Conservation (phyloP, 1,140 invertebrate genomes). For the Diabrotica virgifera region DNA sequence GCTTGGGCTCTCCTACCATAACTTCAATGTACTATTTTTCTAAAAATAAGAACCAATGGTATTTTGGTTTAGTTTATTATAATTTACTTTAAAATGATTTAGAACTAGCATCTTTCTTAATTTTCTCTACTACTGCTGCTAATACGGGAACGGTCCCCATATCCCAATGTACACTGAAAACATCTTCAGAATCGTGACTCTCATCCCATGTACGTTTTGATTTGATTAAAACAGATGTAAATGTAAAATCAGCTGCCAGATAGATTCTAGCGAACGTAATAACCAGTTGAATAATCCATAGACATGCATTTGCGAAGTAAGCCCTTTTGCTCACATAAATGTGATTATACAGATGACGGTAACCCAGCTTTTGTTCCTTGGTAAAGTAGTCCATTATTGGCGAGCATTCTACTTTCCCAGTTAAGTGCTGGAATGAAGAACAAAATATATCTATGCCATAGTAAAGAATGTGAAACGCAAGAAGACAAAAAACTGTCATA, state of each 20-base stretch:
- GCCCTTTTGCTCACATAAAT: neutral
- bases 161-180: neutral
- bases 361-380: neutral
- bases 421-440: neutral
- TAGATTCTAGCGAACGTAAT: neutral
- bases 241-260: neutral
- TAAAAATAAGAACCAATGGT: no score
- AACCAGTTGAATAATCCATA: neutral
- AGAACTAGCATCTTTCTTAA: no score
- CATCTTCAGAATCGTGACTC: neutral
- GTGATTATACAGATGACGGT: neutral
- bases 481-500: neutral
- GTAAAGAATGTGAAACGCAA: neutral
- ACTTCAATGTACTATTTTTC: no score
- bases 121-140: no score
- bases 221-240: neutral
- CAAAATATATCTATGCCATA: neutral
- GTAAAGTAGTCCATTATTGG: neutral
- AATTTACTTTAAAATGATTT: no score
- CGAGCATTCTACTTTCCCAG: neutral
- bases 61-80: no score
- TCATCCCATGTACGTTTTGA: neutral
- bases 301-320: neutral
- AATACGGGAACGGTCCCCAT: no score
- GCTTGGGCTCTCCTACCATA: no score